phyloP scores from a whole-genome alignment of 2,113 vertebrate genomes.

The Anhinga anhinga region DNA sequence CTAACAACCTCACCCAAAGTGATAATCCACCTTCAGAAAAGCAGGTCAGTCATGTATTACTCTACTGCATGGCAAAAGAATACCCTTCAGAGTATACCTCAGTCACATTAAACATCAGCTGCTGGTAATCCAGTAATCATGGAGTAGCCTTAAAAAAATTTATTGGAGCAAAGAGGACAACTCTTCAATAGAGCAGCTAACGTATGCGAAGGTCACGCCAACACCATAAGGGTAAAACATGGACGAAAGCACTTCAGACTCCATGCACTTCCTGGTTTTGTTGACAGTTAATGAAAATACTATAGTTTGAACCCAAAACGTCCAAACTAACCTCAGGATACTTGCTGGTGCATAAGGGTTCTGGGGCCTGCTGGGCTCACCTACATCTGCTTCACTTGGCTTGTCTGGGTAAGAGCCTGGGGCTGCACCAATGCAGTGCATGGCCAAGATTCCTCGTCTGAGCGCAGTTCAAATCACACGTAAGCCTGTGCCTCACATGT shows the following conservation, averaged over 20 bases:
- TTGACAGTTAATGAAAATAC: background rate
- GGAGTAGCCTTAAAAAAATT: background rate
- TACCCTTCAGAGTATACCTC: background rate
- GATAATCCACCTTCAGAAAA: background rate
- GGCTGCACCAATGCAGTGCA: fast-evolving
- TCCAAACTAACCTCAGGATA: background rate
- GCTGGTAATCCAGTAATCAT: background rate
- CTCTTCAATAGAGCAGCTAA: background rate
- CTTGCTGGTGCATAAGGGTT: background rate
- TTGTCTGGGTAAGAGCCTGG: background rate
- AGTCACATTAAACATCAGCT: background rate
- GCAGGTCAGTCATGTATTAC: background rate
- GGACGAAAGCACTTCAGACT: background rate
- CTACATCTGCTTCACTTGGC: background rate
- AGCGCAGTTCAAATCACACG: background rate
- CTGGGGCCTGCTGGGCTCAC: background rate
- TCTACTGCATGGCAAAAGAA: background rate
- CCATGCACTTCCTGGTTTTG: background rate
- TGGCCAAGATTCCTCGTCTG: background rate
- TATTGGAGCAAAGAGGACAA: background rate
- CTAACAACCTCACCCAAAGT: background rate
- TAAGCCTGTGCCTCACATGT: background rate
- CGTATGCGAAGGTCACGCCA: background rate
- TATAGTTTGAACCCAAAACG: background rate
- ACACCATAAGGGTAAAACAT: background rate